Base-by-base conservation (phyloP, 2,888 invertebrate species). In the Polyploca ridens region DNA sequence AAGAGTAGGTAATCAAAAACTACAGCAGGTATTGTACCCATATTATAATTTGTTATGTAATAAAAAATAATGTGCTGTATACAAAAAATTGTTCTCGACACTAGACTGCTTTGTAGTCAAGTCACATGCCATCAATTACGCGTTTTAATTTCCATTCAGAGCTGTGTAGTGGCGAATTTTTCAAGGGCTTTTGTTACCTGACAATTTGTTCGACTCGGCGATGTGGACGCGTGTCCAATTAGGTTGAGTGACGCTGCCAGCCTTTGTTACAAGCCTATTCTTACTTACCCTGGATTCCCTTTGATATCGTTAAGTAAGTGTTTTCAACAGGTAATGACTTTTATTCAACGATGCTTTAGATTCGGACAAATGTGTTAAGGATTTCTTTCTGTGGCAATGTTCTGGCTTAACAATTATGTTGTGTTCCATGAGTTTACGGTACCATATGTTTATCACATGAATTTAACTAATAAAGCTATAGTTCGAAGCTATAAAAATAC, bases 161-260 rank as follows among this genome's bases (percentile, higher is more conserved):
- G 33, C 41, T 44, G 44, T 44, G 61, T 61, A 61, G 41, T 61
- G 46, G 63, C 44, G 44, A 27, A 38, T 65, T 63, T 58, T 65
- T 54, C 63, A 65, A 67, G 62, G 63, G 67, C 65, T 68, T 27
- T 68, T 63, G 67, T 65, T 64, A 68, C 60, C 67, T 62, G 67
- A 65, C 65, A 68, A 68, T 62, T 64, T 58, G 59, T 59, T 58
- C 60, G 54, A 13, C 61, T 61, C 61, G 60, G n/a, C 33, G 64
- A 38, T 38, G 61, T 54, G 61, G 35, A 16, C 64, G 64, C 61
- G 61, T 16, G 61, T 69, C 63, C 69, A 72, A 73, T 75, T 73
- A 75, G 49, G 59, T 33, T 44, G 63, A 74, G 72, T 62, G 67
- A 64, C 61, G 44, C 61, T 54, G 54, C 10, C 54, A 19, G 10